Conservation (phyloP, 1,140 invertebrate species). For the Aphidius gifuensis region DNA sequence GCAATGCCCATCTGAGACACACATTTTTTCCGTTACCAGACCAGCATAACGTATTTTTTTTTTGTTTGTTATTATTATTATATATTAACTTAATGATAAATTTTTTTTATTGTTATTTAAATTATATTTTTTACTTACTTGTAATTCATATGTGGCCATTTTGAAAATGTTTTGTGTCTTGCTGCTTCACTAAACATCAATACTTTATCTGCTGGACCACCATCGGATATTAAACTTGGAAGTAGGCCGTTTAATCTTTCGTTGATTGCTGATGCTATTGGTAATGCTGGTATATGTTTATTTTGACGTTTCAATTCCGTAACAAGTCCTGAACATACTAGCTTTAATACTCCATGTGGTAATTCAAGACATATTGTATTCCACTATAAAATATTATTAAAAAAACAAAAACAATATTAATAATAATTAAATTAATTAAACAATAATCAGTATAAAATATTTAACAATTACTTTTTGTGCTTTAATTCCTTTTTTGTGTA, state of each 20-base stretch:
- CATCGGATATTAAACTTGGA: constrained; percentile 47
- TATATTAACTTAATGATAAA: constrained; percentile 14
- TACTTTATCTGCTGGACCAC: constrained; percentile 61
- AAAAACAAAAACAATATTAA: neutral
- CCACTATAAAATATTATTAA: constrained; percentile 66
- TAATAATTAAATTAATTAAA: neutral
- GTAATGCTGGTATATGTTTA: constrained; percentile 76
- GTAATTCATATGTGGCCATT: constrained; percentile 96
- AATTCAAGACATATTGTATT: constrained; percentile 81
- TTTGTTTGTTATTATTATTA: constrained; percentile 4
- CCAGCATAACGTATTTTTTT: constrained; percentile 4
- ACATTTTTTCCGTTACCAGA: constrained; percentile 19
- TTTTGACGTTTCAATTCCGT: constrained; percentile 79
- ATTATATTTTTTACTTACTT: constrained; percentile 62
- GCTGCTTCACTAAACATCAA: constrained; percentile 91
- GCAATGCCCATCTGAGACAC: constrained; percentile 78
- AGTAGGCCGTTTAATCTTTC: constrained; percentile 79
- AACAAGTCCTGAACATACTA: constrained; percentile 75
- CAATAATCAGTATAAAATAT: neutral
- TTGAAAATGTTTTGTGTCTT: constrained; percentile 81
- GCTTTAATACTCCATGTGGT: constrained; percentile 72
- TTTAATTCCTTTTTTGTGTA: constrained; percentile 79
- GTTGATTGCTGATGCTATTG: constrained; percentile 83
- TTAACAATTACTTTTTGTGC: constrained; percentile 67
- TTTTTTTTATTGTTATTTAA: neutral